Evolutionary conservation across 1,140 invertebrate genomes (phyloP).

Genomic region (Eumaeus atala): DNA sequence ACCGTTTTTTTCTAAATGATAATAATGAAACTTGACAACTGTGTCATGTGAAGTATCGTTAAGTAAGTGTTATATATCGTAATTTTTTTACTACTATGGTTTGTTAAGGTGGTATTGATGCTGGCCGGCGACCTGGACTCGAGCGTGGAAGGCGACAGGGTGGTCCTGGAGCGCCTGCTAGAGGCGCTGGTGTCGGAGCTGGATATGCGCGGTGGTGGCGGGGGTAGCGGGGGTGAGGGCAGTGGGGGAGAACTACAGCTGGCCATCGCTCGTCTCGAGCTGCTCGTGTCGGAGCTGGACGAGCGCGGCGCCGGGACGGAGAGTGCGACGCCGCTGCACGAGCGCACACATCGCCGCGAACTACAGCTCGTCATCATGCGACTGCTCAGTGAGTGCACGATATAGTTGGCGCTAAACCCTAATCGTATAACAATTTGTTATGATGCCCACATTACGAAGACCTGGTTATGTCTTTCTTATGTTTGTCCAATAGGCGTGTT

Average conservation of each 20-base stretch:
- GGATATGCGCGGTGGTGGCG: constrained; percentile 77
- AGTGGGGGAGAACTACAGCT: constrained; percentile 79
- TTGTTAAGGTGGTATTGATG: constrained; percentile 87
- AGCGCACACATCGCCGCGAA: constrained; percentile 49
- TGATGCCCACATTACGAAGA: too few relatives aligned
- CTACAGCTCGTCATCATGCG: constrained; percentile 60
- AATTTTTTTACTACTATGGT: background rate
- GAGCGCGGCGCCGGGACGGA: constrained; percentile 71
- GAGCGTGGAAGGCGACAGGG: constrained; percentile 85
- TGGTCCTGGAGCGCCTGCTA: constrained; percentile 84
- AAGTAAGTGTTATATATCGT: too few relatives aligned
- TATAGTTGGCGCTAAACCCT: too few relatives aligned
- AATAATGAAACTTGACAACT: too few relatives aligned
- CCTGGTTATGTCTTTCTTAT: background rate
- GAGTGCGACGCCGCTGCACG: constrained; percentile 37
- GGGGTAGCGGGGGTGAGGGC: constrained; percentile 32
- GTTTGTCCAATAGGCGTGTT: constrained; percentile 76
- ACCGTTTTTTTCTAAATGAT: too few relatives aligned
- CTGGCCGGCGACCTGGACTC: constrained; percentile 92
- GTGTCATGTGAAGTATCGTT: too few relatives aligned
- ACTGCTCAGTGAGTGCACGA: constrained; percentile 49
- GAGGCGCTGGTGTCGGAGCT: constrained; percentile 85
- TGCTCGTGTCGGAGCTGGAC: constrained; percentile 85
- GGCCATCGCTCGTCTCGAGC: constrained; percentile 87
- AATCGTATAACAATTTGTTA: too few relatives aligned